These are phyloP conservation scores for Nannoperca obscura DNA, from an alignment of 2,797 vertebrate genomes.

Conservation along the genomic window DNA sequence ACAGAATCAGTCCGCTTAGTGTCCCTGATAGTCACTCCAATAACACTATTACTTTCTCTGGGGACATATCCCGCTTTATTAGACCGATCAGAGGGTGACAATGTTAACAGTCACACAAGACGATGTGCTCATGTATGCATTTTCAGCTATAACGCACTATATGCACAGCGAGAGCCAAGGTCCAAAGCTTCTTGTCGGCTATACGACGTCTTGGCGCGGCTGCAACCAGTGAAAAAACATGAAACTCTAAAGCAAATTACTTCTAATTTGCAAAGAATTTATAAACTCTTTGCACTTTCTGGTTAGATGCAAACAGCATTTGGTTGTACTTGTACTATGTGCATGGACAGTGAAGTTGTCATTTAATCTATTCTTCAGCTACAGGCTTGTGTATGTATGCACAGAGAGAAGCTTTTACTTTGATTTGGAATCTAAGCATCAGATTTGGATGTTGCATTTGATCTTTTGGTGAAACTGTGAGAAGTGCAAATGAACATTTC, in stretches of 20 bases:
- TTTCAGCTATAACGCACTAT: slow-evolving; percentile 1
- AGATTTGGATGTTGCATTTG: not conserved
- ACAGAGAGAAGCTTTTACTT: not conserved
- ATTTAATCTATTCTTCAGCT: too few relatives aligned
- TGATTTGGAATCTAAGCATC: not conserved
- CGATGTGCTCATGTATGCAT: not conserved
- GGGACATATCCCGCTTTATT: slow-evolving; percentile 27
- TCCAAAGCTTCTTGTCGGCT: too few relatives aligned
- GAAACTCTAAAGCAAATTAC: too few relatives aligned
- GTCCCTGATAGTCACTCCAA: not conserved
- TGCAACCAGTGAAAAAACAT: too few relatives aligned
- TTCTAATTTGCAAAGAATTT: too few relatives aligned
- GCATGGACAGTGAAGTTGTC: too few relatives aligned
- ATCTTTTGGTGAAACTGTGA: not conserved
- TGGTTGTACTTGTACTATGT: too few relatives aligned
- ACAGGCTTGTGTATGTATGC: not conserved
- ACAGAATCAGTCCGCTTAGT: not conserved
- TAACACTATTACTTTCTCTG: slow-evolving; percentile 14
- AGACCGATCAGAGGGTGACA: slow-evolving; percentile 12
- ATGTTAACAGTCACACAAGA: slow-evolving; percentile 3
- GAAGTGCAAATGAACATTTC: not conserved
- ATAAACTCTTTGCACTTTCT: too few relatives aligned
- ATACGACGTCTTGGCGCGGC: too few relatives aligned
- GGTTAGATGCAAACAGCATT: too few relatives aligned
- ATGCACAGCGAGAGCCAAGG: too few relatives aligned